Percentiles rank a stretch among this genome's conserved stretches.
Evolutionary conservation across 2,797 vertebrate genomes (phyloP).

Genomic region (Falco novaeseelandiae): DNA sequence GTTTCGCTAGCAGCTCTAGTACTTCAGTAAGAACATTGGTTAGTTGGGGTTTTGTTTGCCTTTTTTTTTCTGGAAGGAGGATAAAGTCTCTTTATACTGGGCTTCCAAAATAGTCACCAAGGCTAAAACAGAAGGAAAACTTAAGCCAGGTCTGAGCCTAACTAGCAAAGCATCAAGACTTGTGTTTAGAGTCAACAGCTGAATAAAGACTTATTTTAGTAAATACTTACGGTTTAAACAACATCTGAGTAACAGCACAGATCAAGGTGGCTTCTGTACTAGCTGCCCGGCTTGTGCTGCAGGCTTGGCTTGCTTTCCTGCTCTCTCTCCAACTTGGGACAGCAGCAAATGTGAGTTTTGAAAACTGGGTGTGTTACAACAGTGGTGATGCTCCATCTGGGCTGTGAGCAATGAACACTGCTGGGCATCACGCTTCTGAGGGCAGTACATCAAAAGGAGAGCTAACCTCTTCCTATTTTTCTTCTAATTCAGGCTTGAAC

Average conservation of each 20-base stretch:
- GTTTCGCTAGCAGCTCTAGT: background rate
- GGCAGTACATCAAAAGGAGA: background rate
- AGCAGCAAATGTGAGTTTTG: background rate
- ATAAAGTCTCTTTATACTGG: background rate
- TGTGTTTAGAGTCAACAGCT: background rate
- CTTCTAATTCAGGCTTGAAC: background rate
- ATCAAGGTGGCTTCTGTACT: background rate
- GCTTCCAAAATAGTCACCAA: background rate
- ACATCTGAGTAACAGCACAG: background rate
- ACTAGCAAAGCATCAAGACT: background rate
- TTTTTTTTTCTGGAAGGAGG: background rate
- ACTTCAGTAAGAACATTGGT: background rate
- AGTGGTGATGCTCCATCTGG: background rate
- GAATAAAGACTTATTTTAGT: background rate
- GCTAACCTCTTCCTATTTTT: background rate
- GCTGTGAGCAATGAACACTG: background rate
- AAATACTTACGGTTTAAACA: background rate
- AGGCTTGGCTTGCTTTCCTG: background rate
- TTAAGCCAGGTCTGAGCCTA: background rate
- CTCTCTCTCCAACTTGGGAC: accelerated
- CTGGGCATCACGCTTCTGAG: background rate
- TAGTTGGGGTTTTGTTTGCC: background rate
- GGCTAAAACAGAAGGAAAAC: background rate
- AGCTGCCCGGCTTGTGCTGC: background rate
- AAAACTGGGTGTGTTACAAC: background rate